Evolutionary conservation across 2,797 vertebrate species (phyloP).

Genomic region (Gadopsis marmoratus): DNA sequence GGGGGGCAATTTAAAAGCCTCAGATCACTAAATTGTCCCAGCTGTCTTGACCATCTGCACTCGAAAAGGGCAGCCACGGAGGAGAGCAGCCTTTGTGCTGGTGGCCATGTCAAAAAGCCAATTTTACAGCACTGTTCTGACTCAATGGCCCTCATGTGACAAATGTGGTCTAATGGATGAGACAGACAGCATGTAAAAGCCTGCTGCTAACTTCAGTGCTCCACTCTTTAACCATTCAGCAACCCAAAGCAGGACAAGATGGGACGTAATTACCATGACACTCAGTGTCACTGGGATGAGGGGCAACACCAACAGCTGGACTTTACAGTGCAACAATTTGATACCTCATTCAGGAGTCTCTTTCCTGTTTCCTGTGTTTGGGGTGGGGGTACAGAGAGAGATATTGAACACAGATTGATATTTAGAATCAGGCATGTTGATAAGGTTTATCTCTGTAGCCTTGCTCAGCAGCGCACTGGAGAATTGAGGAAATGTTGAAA

Average conservation of each 20-base stretch:
- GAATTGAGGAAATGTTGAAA: neutral
- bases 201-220: conserved; percentile 77
- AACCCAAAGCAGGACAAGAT: conserved; percentile 69
- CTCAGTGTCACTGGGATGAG: conserved; percentile 54
- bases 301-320: conserved; percentile 73
- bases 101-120: conserved; percentile 86
- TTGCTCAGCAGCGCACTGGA: neutral
- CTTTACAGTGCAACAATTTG: conserved; percentile 68
- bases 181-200: conserved; percentile 81
- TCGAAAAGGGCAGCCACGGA: conserved; percentile 75
- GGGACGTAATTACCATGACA: conserved; percentile 76
- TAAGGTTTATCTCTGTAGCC: neutral
- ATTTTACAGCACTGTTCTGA: conserved; percentile 83
- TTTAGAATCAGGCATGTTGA: neutral
- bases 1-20: conserved; percentile 85
- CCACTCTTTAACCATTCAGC: conserved; percentile 74
- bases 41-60: conserved; percentile 90
- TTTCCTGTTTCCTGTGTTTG: conserved; percentile 58
- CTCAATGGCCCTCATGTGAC: conserved; percentile 85
- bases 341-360: conserved; percentile 66
- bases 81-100: conserved; percentile 84
- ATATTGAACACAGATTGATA: conserved; percentile 6
- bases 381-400: neutral
- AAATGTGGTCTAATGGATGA: conserved; percentile 85
- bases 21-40: conserved; percentile 89